Conservation (phyloP, 2,888 invertebrate genomes). For the Zygothrica quintamaculata region DNA sequence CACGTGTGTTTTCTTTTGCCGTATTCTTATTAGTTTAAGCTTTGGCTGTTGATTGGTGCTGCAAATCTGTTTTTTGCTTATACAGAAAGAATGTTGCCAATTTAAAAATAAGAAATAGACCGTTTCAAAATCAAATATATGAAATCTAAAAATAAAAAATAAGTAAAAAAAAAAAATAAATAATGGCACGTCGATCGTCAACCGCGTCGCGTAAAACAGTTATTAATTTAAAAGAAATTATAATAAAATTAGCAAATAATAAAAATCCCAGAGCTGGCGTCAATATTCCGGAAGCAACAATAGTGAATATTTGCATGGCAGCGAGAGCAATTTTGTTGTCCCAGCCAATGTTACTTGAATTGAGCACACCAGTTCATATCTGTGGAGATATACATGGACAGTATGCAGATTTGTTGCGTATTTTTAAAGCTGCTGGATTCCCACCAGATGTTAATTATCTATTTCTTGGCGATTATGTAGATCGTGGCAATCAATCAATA, state of each 20-base stretch:
- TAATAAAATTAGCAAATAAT: constrained; percentile 5
- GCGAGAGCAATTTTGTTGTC: constrained; percentile 16
- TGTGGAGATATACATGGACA: constrained; percentile 47
- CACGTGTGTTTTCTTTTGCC: too few relatives aligned
- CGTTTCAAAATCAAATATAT: constrained; percentile 19
- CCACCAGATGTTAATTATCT: constrained; percentile 26
- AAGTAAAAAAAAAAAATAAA: not conserved
- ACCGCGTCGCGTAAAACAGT: not conserved
- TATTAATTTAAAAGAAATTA: constrained; percentile 9
- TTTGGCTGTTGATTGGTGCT: not conserved
- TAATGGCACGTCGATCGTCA: constrained; percentile 13
- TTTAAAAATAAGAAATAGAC: constrained; percentile 6
- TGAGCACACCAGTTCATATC: constrained; percentile 26
- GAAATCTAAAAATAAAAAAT: constrained; percentile 6
- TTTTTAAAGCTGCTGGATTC: constrained; percentile 28
- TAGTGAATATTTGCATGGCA: constrained; percentile 11
- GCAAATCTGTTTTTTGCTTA: not conserved
- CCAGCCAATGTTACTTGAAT: constrained; percentile 39
- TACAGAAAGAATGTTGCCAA: constrained; percentile 1
- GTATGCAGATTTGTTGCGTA: constrained; percentile 31
- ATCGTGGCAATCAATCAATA: constrained; percentile 30
- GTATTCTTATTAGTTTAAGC: too few relatives aligned
- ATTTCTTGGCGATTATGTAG: constrained; percentile 44
- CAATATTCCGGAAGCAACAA: not conserved
- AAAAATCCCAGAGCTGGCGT: constrained; percentile 6